Conservation (phyloP, 2,797 vertebrate species). For the Microtus obscurus region DNA sequence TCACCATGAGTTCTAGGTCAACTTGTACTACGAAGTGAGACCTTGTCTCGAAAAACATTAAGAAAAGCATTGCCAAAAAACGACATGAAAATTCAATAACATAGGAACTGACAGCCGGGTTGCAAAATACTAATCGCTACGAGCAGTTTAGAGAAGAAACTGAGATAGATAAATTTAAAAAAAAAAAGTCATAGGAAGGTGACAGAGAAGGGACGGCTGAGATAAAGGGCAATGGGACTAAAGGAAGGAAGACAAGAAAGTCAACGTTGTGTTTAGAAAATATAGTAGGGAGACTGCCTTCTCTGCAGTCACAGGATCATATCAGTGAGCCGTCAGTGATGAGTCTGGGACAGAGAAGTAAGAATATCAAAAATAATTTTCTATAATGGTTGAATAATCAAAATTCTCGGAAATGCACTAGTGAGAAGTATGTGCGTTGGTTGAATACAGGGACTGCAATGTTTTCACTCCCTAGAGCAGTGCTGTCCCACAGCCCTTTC, state of each 20-base stretch:
- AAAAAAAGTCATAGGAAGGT: neutral
- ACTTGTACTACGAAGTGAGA: neutral
- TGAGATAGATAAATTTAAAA: neutral
- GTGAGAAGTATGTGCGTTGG: neutral
- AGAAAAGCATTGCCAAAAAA: neutral
- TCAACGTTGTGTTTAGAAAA: neutral
- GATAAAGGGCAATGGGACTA: neutral
- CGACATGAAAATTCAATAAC: neutral
- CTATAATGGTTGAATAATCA: neutral
- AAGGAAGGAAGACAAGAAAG: neutral
- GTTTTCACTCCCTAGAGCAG: slow-evolving; percentile 2
- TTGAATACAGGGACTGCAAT: neutral
- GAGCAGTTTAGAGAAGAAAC: neutral
- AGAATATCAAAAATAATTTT: slow-evolving; percentile 22
- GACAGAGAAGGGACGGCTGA: neutral
- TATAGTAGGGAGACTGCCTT: neutral
- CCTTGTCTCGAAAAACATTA: neutral
- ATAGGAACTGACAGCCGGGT: neutral
- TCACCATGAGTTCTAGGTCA: neutral
- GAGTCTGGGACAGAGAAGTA: neutral
- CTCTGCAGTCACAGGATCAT: neutral
- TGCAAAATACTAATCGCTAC: neutral
- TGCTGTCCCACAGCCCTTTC: neutral
- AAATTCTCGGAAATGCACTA: neutral
- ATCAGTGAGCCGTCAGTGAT: neutral